Evolutionary conservation across 2,797 vertebrate species (phyloP).

Genomic region (Morelia viridis): DNA sequence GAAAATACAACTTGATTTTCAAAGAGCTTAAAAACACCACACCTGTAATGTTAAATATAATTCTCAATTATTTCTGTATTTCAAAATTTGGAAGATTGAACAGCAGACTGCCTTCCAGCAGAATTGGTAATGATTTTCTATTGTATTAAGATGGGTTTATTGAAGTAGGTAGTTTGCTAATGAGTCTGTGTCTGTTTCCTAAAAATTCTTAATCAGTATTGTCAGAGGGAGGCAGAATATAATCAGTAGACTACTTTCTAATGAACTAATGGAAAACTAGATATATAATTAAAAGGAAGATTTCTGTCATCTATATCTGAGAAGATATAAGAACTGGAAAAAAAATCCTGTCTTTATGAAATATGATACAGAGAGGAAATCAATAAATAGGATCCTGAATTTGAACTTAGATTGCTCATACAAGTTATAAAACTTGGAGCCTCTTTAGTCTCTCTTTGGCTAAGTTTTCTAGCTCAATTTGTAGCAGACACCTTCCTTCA

Average conservation of each 20-base stretch:
- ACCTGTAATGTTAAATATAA: background rate
- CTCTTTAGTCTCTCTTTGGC: background rate
- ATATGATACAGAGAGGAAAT: slow-evolving; percentile 66
- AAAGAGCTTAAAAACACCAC: slow-evolving; percentile 46
- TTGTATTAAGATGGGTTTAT: slow-evolving; percentile 54
- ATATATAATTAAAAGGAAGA: slow-evolving; percentile 59
- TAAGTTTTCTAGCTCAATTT: background rate
- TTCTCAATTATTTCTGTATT: slow-evolving; percentile 51
- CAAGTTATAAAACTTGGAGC: slow-evolving; percentile 48
- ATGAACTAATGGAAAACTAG: slow-evolving; percentile 54
- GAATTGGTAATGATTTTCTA: slow-evolving; percentile 59
- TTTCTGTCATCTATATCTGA: slow-evolving; percentile 52
- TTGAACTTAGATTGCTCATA: slow-evolving; percentile 63
- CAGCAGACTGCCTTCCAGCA: slow-evolving; percentile 45
- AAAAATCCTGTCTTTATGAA: slow-evolving; percentile 62
- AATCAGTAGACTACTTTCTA: slow-evolving; percentile 63
- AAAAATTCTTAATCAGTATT: slow-evolving; percentile 59
- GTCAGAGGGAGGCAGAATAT: slow-evolving; percentile 47
- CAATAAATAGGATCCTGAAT: slow-evolving; percentile 69
- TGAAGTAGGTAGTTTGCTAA: slow-evolving; percentile 55
- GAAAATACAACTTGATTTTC: slow-evolving; percentile 49
- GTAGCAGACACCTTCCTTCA: background rate
- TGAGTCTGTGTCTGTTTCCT: slow-evolving; percentile 49
- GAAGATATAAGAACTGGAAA: slow-evolving; percentile 56
- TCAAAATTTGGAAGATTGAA: slow-evolving; percentile 48